Conservation (phyloP, 1,140 invertebrate genomes). For the Heterodera schachtii region DNA sequence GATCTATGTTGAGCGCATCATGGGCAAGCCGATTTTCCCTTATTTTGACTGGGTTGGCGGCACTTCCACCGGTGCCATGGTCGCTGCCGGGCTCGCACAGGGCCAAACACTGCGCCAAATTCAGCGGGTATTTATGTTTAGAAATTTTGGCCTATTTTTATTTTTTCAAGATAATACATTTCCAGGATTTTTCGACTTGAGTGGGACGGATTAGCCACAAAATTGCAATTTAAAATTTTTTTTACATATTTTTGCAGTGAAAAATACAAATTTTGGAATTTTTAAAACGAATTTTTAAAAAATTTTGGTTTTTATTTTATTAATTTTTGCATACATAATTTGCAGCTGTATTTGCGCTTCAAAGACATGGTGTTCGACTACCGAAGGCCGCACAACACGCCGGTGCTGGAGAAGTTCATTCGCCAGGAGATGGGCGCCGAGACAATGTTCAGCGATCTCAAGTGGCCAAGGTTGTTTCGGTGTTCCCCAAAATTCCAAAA, state of each 20-base stretch:
- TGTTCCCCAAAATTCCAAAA: too few relatives aligned
- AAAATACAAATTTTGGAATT: slow-evolving; percentile 43
- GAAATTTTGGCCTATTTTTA: too few relatives aligned
- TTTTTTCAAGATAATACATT: too few relatives aligned
- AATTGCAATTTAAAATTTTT: too few relatives aligned
- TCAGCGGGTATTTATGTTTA: slow-evolving; percentile 10
- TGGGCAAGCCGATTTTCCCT: slow-evolving; percentile 58
- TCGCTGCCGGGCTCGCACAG: slow-evolving; percentile 76
- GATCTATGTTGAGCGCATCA: slow-evolving; percentile 54
- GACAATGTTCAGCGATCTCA: slow-evolving; percentile 63
- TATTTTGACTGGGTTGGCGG: slow-evolving; percentile 94
- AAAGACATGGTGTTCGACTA: slow-evolving; percentile 59
- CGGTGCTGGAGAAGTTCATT: slow-evolving; percentile 81
- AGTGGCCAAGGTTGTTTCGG: too few relatives aligned
- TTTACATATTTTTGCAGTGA: too few relatives aligned
- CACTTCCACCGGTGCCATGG: slow-evolving; percentile 92
- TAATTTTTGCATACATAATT: neutral
- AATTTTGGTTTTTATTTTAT: neutral
- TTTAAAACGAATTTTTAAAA: too few relatives aligned
- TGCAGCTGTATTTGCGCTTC: slow-evolving; percentile 1
- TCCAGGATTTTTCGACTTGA: too few relatives aligned
- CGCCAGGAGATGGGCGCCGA: slow-evolving; percentile 83
- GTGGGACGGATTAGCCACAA: slow-evolving; percentile 36
- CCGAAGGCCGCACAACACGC: slow-evolving; percentile 71
- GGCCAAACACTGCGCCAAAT: slow-evolving; percentile 24